Base-by-base conservation (phyloP, 2,888 invertebrate species). In the Serripes groenlandicus region DNA sequence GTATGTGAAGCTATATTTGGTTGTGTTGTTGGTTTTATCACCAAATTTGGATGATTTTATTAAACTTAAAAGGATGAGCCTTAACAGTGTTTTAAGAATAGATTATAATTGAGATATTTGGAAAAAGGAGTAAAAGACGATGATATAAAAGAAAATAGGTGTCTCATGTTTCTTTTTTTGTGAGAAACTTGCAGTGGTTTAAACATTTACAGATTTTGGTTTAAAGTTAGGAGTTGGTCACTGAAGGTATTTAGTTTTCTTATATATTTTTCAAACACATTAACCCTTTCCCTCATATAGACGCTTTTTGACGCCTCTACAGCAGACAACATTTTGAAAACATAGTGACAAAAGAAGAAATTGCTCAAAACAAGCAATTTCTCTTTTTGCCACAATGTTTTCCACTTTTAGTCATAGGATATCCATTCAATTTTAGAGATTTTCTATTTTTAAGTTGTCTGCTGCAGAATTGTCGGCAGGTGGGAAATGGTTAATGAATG, bases 191-290 rank as follows among this genome's bases (percentile, higher is more conserved):
- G 3, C 62, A 26, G 42, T 66, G 66, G 42, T 66, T 37, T 42
- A 66, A 66, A 42, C 66, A 66, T 66, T 66, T 42, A 66, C 66
- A 66, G 66, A 66, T 66, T 66, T 28, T 66, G 66, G 66, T 66
- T 42, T 42, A 66, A 66, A 42, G 66, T 66, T 1, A 66, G 66
- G 66, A 66, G 66, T 42, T 66, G 66, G 66, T 66, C 66, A 66
- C 66, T 66, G 1, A 66, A 66, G 66, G 66, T 66, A 66, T 32
- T 21, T 49, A 21, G 49, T 21, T 49, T 21, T 21, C 2, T 21
- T 49, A 56, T 56, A 26, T 23, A 1, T 23, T 56, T 4, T 26
- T 23, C n/a, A 11, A 23, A 26, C 3, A 26, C 11, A n/a, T 56
- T 56, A 56, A 56, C 56, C 56, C 56, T n/a, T 56, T 56, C 18